A percentile compares a stretch with the other conserved stretches of the same genome.
These are phyloP conservation scores for Antrozous pallidus DNA, from an alignment of 2,797 vertebrate species.

Conservation along the genomic window DNA sequence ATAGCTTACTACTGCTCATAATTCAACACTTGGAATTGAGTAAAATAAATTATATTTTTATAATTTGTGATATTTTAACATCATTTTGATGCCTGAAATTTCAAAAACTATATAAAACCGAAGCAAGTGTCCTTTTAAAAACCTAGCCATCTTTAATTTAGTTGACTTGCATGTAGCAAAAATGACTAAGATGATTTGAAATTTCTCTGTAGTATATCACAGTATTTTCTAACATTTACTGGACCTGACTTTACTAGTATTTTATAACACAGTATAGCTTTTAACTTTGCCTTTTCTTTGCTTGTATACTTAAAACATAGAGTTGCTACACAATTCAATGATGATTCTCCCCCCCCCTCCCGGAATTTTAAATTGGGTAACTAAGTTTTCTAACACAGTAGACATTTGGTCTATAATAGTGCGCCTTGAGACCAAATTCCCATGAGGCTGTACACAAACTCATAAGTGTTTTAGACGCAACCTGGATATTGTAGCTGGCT, in stretches of 20 bases:
- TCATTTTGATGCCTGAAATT: conserved; percentile 43
- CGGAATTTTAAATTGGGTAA: neutral
- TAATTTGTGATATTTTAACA: conserved; percentile 57
- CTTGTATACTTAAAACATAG: conserved; percentile 11
- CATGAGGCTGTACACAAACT: neutral
- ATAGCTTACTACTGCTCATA: neutral
- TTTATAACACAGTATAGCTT: neutral
- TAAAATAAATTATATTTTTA: conserved; percentile 58
- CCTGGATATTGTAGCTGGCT: neutral
- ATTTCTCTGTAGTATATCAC: neutral
- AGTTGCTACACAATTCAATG: neutral
- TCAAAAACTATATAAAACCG: conserved; percentile 45
- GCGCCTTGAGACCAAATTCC: conserved; percentile 37
- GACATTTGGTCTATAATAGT: conserved; percentile 49
- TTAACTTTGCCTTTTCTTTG: neutral
- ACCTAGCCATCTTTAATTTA: conserved; percentile 56
- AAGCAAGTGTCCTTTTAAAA: conserved; percentile 57
- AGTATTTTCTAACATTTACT: conserved; percentile 43
- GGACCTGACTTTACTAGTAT: conserved; percentile 12
- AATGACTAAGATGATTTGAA: neutral
- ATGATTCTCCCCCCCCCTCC: neutral
- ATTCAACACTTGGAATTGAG: conserved; percentile 42
- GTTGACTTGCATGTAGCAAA: conserved; percentile 43
- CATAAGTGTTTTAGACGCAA: conserved; percentile 15
- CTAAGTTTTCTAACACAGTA: conserved; percentile 16